Percentiles rank a stretch among this genome's conserved stretches.
phyloP scores from a whole-genome alignment of 53 echinoderm and acorn worm species.

The Holothuria leucospilota region DNA sequence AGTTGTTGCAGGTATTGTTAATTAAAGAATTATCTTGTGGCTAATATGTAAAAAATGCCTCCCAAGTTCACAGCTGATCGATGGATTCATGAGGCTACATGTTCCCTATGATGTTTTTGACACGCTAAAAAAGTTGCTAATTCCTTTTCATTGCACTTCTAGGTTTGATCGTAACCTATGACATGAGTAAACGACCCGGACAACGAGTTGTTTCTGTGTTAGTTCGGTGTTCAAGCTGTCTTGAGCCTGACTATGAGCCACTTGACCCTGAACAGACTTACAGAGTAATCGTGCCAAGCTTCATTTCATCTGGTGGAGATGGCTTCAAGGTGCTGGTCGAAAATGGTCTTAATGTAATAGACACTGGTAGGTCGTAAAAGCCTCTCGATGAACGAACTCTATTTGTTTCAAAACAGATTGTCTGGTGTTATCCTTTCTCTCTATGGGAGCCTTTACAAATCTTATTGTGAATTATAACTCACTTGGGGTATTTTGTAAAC shows the following conservation, averaged over 20 bases:
- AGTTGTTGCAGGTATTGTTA: too few relatives aligned
- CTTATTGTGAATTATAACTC: too few relatives aligned
- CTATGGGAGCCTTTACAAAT: too few relatives aligned
- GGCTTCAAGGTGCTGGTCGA: conserved; percentile 70
- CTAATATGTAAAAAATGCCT: too few relatives aligned
- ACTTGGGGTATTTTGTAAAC: too few relatives aligned
- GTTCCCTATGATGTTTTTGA: background rate
- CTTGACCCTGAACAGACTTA: conserved; percentile 63
- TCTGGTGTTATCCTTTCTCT: too few relatives aligned
- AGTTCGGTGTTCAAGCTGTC: conserved; percentile 74
- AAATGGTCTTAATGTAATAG: background rate
- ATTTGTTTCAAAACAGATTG: too few relatives aligned
- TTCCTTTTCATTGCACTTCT: too few relatives aligned
- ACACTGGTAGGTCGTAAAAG: background rate
- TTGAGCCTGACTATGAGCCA: conserved; percentile 71
- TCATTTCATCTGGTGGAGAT: conserved; percentile 75
- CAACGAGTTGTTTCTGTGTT: conserved; percentile 64
- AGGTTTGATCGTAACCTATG: background rate
- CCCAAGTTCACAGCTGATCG: too few relatives aligned
- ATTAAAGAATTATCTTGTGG: too few relatives aligned
- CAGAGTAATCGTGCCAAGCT: conserved; percentile 63
- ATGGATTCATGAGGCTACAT: background rate
- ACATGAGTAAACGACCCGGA: conserved; percentile 18
- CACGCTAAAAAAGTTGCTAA: too few relatives aligned
- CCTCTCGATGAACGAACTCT: too few relatives aligned